Conservation (phyloP, 2,888 invertebrate species). For the Dorcus hopei region DNA sequence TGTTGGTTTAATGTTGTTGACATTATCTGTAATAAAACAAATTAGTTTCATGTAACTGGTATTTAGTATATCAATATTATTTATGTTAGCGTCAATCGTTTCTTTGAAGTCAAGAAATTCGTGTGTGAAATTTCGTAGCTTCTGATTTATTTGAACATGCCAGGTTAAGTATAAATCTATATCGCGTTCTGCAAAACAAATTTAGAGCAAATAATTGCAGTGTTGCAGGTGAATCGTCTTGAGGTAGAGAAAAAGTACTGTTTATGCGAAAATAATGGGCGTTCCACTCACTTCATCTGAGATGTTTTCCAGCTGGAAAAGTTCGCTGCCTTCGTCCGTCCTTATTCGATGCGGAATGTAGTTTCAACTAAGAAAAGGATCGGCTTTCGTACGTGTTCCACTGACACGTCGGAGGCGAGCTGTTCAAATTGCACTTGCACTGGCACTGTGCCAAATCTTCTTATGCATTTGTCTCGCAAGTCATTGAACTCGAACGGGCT, state of each 20-base stretch:
- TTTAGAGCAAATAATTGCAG: conserved; percentile 14
- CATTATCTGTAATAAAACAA: too few species aligned
- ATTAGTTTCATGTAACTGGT: too few species aligned
- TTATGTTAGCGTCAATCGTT: too few species aligned
- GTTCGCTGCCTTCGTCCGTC: background rate
- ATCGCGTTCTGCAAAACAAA: conserved; percentile 3
- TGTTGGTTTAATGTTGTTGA: too few species aligned
- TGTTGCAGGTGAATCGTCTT: conserved; percentile 10
- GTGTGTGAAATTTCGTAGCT: too few species aligned
- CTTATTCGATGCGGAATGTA: background rate
- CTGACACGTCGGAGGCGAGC: conserved; percentile 5
- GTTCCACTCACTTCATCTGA: conserved; percentile 5
- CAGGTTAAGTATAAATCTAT: too few species aligned
- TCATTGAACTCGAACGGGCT: conserved; percentile 23
- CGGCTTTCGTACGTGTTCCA: background rate
- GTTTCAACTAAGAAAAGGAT: background rate
- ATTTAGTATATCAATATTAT: too few species aligned
- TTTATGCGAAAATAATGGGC: conserved; percentile 15
- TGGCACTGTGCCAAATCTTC: conserved; percentile 23
- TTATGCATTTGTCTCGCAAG: conserved; percentile 20
- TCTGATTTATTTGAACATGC: too few species aligned
- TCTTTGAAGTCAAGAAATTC: too few species aligned
- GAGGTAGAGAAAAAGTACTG: conserved; percentile 11
- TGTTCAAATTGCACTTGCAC: conserved; percentile 24
- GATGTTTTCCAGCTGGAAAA: background rate